A percentile compares a stretch with the other conserved stretches of the same genome.
Evolutionary conservation across 2,888 invertebrate genomes (phyloP).

Genomic region (Dichetophora obliterata): DNA sequence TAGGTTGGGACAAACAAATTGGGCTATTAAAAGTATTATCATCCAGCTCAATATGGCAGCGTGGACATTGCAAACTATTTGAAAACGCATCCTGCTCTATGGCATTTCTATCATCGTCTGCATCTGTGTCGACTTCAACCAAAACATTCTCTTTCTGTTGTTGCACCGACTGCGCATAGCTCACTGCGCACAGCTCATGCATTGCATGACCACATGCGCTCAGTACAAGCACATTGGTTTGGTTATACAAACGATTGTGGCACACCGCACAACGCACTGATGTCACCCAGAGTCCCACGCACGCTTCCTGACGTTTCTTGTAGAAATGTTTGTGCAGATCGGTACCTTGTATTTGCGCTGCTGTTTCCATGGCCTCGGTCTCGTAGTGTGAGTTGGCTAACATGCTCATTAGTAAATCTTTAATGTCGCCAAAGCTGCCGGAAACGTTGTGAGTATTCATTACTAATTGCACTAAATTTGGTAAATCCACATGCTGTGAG

Average conservation of each 20-base stretch:
- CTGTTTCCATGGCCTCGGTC: constrained; percentile 78
- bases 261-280: constrained; percentile 66
- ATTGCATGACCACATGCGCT: constrained; percentile 67
- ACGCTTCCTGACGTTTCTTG: constrained; percentile 55
- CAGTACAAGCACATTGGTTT: constrained; percentile 58
- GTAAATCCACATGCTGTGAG: constrained; percentile 73
- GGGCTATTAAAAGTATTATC: constrained; percentile 51
- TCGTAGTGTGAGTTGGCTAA: constrained; percentile 83
- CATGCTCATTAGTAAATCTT: constrained; percentile 76
- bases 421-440: constrained; percentile 75
- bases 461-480: constrained; percentile 74
- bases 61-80: constrained; percentile 56
- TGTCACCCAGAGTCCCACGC: constrained; percentile 67
- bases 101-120: constrained; percentile 19
- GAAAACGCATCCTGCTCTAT: constrained; percentile 16
- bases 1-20: constrained; percentile 60
- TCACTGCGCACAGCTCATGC: constrained; percentile 62
- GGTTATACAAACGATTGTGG: constrained; percentile 64
- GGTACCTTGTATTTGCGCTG: constrained; percentile 75
- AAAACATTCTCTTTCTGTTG: background rate
- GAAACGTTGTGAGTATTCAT: constrained; percentile 70
- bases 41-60: constrained; percentile 56
- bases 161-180: constrained; percentile 20
- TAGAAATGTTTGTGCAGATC: constrained; percentile 75
- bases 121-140: background rate